Conservation (phyloP, 2,797 vertebrate genomes). For the Neomorphus geoffroyi region DNA sequence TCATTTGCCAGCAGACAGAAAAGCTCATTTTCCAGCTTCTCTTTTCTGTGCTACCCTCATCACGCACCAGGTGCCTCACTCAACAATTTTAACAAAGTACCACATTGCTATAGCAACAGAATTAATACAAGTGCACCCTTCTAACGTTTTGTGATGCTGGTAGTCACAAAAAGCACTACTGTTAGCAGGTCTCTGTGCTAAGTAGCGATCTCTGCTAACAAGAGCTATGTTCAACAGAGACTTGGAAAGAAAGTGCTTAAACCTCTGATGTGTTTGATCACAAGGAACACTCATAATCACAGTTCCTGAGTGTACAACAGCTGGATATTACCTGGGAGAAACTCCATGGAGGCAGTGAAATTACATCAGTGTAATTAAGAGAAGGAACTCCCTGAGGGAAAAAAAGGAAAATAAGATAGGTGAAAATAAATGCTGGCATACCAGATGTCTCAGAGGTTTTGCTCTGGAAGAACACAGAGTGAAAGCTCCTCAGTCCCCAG, state of each 20-base stretch:
- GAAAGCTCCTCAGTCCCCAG: background rate
- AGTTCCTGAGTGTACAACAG: background rate
- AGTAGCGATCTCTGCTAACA: background rate
- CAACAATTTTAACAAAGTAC: background rate
- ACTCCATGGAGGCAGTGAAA: background rate
- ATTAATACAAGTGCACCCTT: background rate
- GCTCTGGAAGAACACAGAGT: background rate
- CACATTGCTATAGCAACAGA: conserved; percentile 13
- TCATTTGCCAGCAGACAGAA: background rate
- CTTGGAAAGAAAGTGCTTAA: background rate
- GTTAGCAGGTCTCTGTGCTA: background rate
- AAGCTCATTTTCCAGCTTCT: background rate
- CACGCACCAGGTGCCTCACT: background rate
- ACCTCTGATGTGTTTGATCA: background rate
- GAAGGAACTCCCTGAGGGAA: background rate
- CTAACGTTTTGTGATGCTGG: background rate
- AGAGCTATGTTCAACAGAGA: background rate
- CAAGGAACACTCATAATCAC: background rate
- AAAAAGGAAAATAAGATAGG: background rate
- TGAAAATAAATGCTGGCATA: background rate
- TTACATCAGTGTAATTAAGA: background rate
- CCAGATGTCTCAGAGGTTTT: background rate
- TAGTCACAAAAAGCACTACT: background rate
- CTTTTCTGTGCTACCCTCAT: background rate
- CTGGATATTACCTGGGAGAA: background rate